These are phyloP conservation scores for Apostichopus leukothele DNA, from an alignment of 53 echinoderm and acorn worm genomes.

Conservation along the genomic window DNA sequence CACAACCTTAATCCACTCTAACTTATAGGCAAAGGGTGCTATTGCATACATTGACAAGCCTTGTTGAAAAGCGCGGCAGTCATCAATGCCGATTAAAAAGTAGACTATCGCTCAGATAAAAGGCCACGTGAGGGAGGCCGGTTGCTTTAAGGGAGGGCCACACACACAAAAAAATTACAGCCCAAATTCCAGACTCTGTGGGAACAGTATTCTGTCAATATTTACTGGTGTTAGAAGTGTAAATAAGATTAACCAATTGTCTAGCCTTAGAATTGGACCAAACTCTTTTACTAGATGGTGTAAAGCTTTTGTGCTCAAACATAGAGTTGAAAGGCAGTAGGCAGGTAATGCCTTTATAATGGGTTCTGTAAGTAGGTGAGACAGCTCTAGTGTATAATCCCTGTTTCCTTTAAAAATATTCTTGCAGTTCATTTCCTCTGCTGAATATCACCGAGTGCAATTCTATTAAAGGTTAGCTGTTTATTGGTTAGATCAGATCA, in stretches of 20 bases:
- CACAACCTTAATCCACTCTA: slow-evolving; percentile 17
- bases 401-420: not conserved
- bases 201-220: slow-evolving; percentile 33
- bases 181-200: slow-evolving; percentile 27
- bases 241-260: slow-evolving; percentile 27
- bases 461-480: slow-evolving; percentile 1
- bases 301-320: not conserved
- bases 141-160: slow-evolving; percentile 35
- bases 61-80: not conserved
- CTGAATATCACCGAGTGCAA: not conserved
- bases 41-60: slow-evolving; percentile 1
- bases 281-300: not conserved
- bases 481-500: not conserved
- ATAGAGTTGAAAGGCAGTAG: not conserved
- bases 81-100: not conserved
- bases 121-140: not conserved
- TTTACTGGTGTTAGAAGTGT: slow-evolving; percentile 44
- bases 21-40: slow-evolving; percentile 3
- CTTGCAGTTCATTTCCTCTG: slow-evolving; percentile 5
- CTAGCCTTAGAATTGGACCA: slow-evolving; percentile 16
- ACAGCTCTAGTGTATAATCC: not conserved
- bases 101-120: not conserved
- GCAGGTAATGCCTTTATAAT: slow-evolving; percentile 6
- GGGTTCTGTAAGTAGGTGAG: not conserved
- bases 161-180: not conserved